Conservation (phyloP, 2,797 vertebrate genomes). For the Monodelphis domestica region DNA sequence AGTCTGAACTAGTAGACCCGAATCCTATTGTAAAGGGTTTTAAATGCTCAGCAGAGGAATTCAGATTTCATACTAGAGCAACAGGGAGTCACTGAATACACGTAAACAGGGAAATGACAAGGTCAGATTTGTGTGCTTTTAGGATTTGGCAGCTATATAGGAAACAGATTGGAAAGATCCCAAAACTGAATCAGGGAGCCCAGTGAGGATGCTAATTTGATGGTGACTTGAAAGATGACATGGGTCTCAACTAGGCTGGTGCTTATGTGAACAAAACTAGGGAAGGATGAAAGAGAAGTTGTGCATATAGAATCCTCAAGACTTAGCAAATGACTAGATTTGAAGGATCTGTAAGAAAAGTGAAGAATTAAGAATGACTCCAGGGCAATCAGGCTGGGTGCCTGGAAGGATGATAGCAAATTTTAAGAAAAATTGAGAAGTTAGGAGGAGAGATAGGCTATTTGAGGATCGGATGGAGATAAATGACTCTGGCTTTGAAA, state of each 20-base stretch:
- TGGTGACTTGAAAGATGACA: neutral
- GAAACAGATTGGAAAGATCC: neutral
- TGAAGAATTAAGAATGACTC: neutral
- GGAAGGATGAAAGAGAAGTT: neutral
- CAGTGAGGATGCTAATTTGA: neutral
- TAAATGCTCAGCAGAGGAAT: neutral
- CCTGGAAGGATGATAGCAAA: neutral
- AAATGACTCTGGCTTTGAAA: neutral
- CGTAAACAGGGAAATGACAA: neutral
- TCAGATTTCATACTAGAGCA: neutral
- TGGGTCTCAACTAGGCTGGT: neutral
- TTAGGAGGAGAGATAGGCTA: neutral
- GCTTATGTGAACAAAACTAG: neutral
- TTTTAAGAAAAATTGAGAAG: neutral
- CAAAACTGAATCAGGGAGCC: neutral
- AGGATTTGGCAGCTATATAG: neutral
- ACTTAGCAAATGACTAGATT: neutral
- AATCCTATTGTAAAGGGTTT: neutral
- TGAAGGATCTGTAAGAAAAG: neutral
- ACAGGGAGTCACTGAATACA: neutral
- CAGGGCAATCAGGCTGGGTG: neutral
- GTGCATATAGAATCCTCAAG: neutral
- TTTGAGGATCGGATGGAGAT: neutral
- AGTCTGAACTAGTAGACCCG: neutral
- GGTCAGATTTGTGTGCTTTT: neutral